Evolutionary conservation across 2,888 invertebrate species (phyloP).

Genomic region (Thecocarcelia acutangulata): DNA sequence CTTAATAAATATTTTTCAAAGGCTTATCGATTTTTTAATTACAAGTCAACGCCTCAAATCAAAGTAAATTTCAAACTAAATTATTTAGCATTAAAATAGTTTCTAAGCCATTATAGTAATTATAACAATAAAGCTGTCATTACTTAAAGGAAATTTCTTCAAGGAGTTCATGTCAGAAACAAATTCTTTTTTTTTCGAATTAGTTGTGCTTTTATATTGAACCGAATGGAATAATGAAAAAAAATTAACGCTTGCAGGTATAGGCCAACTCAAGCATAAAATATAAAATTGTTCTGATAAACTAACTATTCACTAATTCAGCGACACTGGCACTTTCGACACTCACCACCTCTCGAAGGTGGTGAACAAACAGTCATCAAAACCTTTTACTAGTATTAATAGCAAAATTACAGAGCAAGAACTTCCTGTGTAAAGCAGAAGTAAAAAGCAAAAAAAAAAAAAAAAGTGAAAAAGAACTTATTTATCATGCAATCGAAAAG

Average conservation of each 20-base stretch:
- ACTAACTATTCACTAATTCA: constrained; percentile 22
- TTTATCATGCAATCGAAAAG: constrained; percentile 40
- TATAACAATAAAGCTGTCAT: too few species aligned
- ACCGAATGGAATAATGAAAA: neutral
- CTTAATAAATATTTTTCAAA: too few species aligned
- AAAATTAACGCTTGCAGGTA: neutral
- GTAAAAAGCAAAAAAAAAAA: neutral
- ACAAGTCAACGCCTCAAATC: too few species aligned
- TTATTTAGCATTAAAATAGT: neutral
- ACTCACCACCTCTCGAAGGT: neutral
- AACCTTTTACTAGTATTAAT: constrained; percentile 6
- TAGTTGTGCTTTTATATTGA: neutral
- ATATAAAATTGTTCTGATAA: constrained; percentile 6
- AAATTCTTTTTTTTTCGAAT: neutral
- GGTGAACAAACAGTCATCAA: neutral
- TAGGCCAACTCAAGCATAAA: neutral
- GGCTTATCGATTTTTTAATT: too few species aligned
- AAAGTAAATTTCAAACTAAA: neutral
- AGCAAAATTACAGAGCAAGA: constrained; percentile 23
- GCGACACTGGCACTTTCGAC: neutral
- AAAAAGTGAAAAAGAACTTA: neutral
- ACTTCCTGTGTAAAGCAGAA: neutral
- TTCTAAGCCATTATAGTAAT: too few species aligned
- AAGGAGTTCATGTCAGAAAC: too few species aligned
- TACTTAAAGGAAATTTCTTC: too few species aligned